Conservation (phyloP, 2,888 invertebrate genomes). For the Acleris literana region DNA sequence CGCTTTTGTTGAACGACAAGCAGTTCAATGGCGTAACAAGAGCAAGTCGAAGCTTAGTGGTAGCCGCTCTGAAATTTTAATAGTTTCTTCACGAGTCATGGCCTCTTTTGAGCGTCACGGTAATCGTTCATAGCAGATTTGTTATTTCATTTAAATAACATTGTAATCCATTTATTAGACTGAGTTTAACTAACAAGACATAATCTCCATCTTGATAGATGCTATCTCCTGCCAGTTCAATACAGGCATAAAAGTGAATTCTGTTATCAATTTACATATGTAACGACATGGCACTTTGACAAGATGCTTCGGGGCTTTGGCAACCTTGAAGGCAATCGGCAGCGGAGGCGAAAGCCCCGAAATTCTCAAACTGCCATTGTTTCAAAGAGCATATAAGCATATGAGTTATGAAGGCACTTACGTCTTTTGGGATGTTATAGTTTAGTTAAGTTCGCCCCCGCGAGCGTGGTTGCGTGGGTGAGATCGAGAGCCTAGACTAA, state of each 20-base stretch:
- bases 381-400: slow-evolving; percentile 4
- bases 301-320: slow-evolving; percentile 34
- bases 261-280: slow-evolving; percentile 35
- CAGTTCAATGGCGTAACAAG: slow-evolving; percentile 22
- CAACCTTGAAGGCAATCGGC: slow-evolving; percentile 40
- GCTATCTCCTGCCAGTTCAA: slow-evolving; percentile 1
- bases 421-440: neutral
- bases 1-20: slow-evolving; percentile 28
- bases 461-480: slow-evolving; percentile 59
- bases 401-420: neutral
- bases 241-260: slow-evolving; percentile 11
- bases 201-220: neutral
- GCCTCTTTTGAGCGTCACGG: too few relatives aligned
- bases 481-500: slow-evolving; percentile 36
- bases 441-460: slow-evolving; percentile 14
- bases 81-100: neutral
- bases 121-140: too few relatives aligned
- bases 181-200: too few relatives aligned
- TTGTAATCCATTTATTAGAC: too few relatives aligned
- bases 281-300: slow-evolving; percentile 32
- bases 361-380: slow-evolving; percentile 17
- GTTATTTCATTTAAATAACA: too few relatives aligned
- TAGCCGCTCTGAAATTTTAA: neutral
- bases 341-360: slow-evolving; percentile 39
- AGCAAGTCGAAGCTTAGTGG: neutral